Percentiles rank a stretch among this genome's conserved stretches.
phyloP scores from a whole-genome alignment of 2,888 invertebrate species.

The Epinotia ramella region DNA sequence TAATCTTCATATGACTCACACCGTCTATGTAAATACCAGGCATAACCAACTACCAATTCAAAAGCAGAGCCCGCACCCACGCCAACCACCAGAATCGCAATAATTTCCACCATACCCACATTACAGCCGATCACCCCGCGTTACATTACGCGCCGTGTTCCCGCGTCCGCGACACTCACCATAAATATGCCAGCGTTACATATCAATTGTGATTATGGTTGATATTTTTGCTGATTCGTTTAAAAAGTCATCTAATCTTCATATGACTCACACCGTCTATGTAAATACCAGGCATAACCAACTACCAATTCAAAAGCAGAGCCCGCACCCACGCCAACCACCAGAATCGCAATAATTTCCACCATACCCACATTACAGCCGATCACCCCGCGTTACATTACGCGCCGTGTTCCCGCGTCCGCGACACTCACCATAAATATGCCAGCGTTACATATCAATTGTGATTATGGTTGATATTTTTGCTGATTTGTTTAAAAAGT shows the following conservation, averaged over 20 bases:
- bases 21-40: too few relatives aligned
- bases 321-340: constrained; percentile 51
- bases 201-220: too few relatives aligned
- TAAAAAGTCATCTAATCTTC: too few relatives aligned
- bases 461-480: constrained; percentile 75
- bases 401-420: constrained; percentile 66
- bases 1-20: too few relatives aligned
- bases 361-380: constrained; percentile 77
- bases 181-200: too few relatives aligned
- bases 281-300: too few relatives aligned
- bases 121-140: constrained; percentile 78
- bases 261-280: too few relatives aligned
- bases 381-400: constrained; percentile 79
- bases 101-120: constrained; percentile 77
- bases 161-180: constrained; percentile 29
- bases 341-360: constrained; percentile 69
- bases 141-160: constrained; percentile 71
- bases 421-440: constrained; percentile 74
- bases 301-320: constrained; percentile 52
- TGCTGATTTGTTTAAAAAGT: constrained; percentile 38
- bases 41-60: neutral
- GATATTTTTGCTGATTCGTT: too few relatives aligned
- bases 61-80: constrained; percentile 57
- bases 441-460: constrained; percentile 79
- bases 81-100: constrained; percentile 56